A percentile compares a stretch with the other conserved stretches of the same genome.
phyloP scores from a whole-genome alignment of 2,113 vertebrate species.

The Pao palembangensis region DNA sequence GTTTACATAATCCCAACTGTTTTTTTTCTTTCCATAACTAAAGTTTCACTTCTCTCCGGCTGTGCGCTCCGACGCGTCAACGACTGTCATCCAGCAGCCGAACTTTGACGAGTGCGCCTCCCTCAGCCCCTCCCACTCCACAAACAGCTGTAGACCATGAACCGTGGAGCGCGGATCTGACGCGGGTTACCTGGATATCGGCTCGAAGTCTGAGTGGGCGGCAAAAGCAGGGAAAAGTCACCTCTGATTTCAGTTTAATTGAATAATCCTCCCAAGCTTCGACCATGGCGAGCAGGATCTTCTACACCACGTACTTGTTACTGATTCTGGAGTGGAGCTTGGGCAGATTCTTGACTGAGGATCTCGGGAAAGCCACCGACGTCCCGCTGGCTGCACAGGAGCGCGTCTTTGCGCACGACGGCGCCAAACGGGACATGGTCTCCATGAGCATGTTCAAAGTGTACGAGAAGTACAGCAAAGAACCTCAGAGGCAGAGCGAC shows the following conservation, averaged over 20 bases:
- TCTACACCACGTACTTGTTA: constrained; percentile 36
- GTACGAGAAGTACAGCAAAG: constrained; percentile 83
- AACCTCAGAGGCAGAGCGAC: constrained; percentile 72
- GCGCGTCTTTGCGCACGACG: constrained; percentile 49
- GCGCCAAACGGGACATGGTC: constrained; percentile 75
- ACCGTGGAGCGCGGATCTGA: constrained; percentile 37
- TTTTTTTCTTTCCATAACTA: neutral
- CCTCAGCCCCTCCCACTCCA: constrained; percentile 50
- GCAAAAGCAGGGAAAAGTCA: neutral
- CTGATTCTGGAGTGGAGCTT: constrained; percentile 42
- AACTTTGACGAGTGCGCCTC: constrained; percentile 20
- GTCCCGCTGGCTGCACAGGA: constrained; percentile 17
- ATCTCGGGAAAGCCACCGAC: constrained; percentile 14
- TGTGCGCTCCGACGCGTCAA: constrained; percentile 61
- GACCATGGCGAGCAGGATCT: constrained; percentile 50
- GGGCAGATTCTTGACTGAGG: constrained; percentile 19
- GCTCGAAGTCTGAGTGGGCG: constrained; percentile 22
- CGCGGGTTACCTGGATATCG: constrained; percentile 45
- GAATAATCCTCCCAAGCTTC: neutral
- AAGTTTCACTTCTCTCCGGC: constrained; percentile 58
- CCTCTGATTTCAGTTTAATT: constrained; percentile 1
- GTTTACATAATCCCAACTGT: too few relatives aligned
- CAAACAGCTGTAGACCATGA: constrained; percentile 59
- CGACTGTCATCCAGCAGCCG: constrained; percentile 54
- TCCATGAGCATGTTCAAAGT: constrained; percentile 85